phyloP scores from a whole-genome alignment of 2,797 vertebrate genomes.

The Eulemur albifrons region DNA sequence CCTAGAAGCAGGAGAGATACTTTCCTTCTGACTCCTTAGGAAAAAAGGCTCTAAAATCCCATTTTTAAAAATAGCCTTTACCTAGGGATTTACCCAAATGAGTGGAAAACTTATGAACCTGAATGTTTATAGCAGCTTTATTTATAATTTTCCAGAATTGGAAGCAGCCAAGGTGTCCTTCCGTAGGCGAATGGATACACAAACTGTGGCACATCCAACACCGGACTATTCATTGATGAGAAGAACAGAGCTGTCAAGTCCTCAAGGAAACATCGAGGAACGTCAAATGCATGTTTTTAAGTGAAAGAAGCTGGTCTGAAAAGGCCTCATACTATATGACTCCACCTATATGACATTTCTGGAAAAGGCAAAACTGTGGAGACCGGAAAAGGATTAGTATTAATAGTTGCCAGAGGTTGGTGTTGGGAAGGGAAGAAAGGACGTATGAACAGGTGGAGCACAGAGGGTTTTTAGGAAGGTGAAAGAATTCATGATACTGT shows the following conservation, averaged over 20 bases:
- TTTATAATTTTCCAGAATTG: background rate
- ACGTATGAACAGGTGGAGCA: rapidly evolving
- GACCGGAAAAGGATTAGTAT: background rate
- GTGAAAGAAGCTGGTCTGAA: background rate
- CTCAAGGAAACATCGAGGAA: background rate
- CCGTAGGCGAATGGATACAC: background rate
- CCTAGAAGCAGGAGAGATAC: background rate
- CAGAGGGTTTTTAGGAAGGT: background rate
- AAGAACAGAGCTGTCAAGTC: background rate
- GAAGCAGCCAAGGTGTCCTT: background rate
- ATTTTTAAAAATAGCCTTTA: background rate
- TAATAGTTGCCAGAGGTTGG: background rate
- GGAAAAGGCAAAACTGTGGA: background rate
- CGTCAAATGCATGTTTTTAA: background rate
- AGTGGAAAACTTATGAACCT: background rate
- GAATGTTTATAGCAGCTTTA: background rate
- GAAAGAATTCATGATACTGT: background rate
- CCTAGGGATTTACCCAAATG: background rate
- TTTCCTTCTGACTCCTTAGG: background rate
- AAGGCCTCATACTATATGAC: background rate
- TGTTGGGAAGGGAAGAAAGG: background rate
- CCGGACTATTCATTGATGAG: background rate
- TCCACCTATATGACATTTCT: background rate
- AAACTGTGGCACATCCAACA: background rate
- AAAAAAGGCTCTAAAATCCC: background rate